phyloP scores from a whole-genome alignment of 2,888 invertebrate genomes.

The Xanthia togata region DNA sequence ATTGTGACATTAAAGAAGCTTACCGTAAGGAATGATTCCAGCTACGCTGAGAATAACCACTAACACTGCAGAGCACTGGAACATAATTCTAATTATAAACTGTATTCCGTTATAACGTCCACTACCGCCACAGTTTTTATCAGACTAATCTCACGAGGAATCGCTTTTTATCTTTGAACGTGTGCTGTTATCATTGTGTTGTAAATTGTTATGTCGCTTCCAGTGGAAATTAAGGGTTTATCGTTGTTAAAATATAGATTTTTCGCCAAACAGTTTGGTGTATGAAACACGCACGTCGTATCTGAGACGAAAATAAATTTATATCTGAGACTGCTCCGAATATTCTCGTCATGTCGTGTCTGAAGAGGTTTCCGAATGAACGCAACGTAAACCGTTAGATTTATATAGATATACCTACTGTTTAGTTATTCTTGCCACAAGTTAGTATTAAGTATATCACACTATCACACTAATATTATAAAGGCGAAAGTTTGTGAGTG shows the following conservation, averaged over 20 bases:
- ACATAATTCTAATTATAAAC: slow-evolving; percentile 66
- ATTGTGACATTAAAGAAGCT: slow-evolving; percentile 59
- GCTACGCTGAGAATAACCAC: slow-evolving; percentile 74
- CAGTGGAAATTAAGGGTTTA: slow-evolving; percentile 74
- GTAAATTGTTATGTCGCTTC: slow-evolving; percentile 83
- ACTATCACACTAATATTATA: too few species aligned
- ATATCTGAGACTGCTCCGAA: slow-evolving; percentile 59
- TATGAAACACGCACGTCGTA: slow-evolving; percentile 50
- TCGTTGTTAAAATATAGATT: slow-evolving; percentile 60
- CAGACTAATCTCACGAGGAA: slow-evolving; percentile 80
- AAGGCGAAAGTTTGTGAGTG: too few species aligned
- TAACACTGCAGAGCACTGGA: slow-evolving; percentile 73
- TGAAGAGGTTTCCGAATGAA: slow-evolving; percentile 47
- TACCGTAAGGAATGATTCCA: slow-evolving; percentile 79
- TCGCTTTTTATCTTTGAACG: slow-evolving; percentile 80
- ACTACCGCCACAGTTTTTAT: slow-evolving; percentile 75
- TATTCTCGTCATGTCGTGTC: slow-evolving; percentile 51
- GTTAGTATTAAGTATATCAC: too few species aligned
- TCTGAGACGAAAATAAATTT: slow-evolving; percentile 75
- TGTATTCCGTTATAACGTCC: slow-evolving; percentile 70
- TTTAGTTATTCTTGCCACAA: slow-evolving; percentile 62
- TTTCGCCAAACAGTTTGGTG: slow-evolving; percentile 56
- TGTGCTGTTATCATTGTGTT: slow-evolving; percentile 79
- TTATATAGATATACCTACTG: neutral
- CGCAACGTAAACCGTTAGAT: slow-evolving; percentile 20